Evolutionary conservation across 2,888 invertebrate species (phyloP).

Genomic region (Celastrina argiolus): DNA sequence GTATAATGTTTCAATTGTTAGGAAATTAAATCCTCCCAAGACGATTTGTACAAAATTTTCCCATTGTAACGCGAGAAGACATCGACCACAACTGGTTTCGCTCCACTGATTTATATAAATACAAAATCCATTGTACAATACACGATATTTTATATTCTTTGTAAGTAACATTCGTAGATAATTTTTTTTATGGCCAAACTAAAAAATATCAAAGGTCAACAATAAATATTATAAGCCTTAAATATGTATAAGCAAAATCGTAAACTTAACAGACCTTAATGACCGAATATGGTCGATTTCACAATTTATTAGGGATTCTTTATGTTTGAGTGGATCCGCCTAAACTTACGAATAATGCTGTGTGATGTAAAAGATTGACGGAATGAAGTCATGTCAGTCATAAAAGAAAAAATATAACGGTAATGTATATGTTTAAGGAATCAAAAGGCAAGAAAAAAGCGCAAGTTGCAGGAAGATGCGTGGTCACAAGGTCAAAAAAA

Average conservation of each 20-base stretch:
- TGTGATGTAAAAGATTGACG: no score
- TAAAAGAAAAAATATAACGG: no score
- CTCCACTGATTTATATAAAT: slow-evolving; percentile 32
- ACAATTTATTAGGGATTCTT: no score
- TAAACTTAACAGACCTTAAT: neutral
- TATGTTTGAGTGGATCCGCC: no score
- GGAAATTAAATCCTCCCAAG: slow-evolving; percentile 33
- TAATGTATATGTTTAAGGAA: no score
- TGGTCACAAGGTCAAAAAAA: no score
- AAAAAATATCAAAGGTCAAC: neutral
- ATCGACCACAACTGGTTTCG: slow-evolving; percentile 37
- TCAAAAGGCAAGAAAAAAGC: no score
- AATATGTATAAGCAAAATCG: neutral
- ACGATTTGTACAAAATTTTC: slow-evolving; percentile 38
- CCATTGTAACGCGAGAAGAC: slow-evolving; percentile 43
- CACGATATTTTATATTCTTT: neutral
- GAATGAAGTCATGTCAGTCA: no score
- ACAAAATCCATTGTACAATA: neutral
- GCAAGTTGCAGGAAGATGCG: no score
- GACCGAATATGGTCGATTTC: neutral
- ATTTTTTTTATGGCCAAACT: neutral
- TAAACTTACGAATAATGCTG: no score
- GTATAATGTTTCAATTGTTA: slow-evolving; percentile 22
- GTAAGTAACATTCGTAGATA: neutral
- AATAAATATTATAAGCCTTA: neutral